These are phyloP conservation scores for Cepphus grylle DNA, from an alignment of 2,113 vertebrate species.

Conservation along the genomic window DNA sequence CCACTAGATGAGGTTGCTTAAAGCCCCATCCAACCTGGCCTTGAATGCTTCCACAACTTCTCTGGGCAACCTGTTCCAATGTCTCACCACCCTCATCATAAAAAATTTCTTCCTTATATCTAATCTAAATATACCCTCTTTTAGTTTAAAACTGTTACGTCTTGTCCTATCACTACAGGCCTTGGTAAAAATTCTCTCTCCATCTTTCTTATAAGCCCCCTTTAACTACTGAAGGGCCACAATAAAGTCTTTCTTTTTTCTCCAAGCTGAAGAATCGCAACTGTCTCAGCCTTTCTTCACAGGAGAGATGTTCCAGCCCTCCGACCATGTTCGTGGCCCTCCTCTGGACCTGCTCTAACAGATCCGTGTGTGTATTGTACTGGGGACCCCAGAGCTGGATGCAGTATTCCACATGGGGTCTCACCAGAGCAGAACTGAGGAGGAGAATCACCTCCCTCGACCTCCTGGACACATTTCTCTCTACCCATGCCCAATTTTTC, in stretches of 20 bases:
- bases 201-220: not conserved
- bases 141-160: not conserved
- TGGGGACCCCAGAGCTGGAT: not conserved
- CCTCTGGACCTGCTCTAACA: not conserved
- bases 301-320: not conserved
- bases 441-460: not conserved
- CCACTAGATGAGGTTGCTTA: not conserved
- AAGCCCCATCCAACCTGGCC: not conserved
- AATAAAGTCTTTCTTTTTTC: not conserved
- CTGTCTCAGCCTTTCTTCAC: not conserved
- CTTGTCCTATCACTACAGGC: not conserved
- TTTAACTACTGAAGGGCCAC: not conserved
- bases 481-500: not conserved
- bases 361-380: not conserved
- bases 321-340: not conserved
- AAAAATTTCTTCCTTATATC: not conserved
- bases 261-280: not conserved
- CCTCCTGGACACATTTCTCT: not conserved
- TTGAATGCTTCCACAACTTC: not conserved
- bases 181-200: not conserved
- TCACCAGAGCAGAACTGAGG: accelerated
- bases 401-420: not conserved
- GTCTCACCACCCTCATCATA: not conserved
- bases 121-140: not conserved
- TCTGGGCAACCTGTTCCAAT: not conserved